Percentiles rank a stretch among this genome's conserved stretches.
phyloP scores from a whole-genome alignment of 2,113 vertebrate genomes.

The Eira barbara region DNA sequence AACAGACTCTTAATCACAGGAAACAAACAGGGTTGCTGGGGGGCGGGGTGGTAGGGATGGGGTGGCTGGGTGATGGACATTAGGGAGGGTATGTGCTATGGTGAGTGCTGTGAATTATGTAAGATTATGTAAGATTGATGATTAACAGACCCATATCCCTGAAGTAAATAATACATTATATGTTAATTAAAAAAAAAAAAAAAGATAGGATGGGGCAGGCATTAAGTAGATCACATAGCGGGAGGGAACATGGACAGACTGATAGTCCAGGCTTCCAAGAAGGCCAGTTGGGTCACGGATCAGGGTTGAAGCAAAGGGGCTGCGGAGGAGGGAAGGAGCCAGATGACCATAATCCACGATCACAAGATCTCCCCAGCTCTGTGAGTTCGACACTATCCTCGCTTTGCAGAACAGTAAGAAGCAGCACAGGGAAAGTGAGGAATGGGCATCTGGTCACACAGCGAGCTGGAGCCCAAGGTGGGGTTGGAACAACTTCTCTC shows the following conservation, averaged over 20 bases:
- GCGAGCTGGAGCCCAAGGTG: background rate
- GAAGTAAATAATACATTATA: too few species aligned
- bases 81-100: too few species aligned
- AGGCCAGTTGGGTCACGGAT: background rate
- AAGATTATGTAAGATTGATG: too few species aligned
- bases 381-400: background rate
- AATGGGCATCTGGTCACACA: background rate
- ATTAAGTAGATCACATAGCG: too few species aligned
- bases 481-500: background rate
- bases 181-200: too few species aligned
- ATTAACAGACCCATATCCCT: too few species aligned
- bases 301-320: background rate
- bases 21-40: too few species aligned
- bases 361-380: background rate
- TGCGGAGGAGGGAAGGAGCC: background rate
- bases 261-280: background rate
- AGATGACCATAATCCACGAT: background rate
- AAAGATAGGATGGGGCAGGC: background rate
- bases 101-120: too few species aligned
- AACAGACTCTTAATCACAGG: too few species aligned
- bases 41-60: too few species aligned
- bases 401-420: background rate
- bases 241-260: background rate
- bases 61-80: too few species aligned
- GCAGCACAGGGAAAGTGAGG: background rate